Conservation (phyloP, 2,888 invertebrate species). For the Pardosa pseudoannulata region DNA sequence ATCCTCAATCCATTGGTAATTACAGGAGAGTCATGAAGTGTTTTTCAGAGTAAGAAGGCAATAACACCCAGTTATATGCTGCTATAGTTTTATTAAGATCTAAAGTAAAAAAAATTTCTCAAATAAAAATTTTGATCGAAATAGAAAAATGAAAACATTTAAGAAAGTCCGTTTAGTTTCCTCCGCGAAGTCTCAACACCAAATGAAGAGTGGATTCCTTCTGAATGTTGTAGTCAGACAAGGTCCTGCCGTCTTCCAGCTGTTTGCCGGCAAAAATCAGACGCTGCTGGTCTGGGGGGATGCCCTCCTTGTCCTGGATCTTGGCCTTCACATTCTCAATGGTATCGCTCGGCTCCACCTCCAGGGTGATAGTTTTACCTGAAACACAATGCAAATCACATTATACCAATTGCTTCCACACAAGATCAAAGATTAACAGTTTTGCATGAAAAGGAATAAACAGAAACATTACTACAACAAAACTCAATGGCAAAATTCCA, state of each 20-base stretch:
- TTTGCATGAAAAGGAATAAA: too few species aligned
- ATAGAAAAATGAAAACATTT: conserved; percentile 82
- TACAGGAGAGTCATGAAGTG: too few species aligned
- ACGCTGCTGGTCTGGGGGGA: conserved; percentile 92
- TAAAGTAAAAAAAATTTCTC: conserved; percentile 83
- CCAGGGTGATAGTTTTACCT: conserved; percentile 90
- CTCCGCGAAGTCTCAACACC: conserved; percentile 75
- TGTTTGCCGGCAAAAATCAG: conserved; percentile 83
- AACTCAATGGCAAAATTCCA: too few species aligned
- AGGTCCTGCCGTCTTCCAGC: conserved; percentile 82
- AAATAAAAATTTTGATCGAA: conserved; percentile 76
- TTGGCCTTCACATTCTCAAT: conserved; percentile 96
- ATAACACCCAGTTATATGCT: too few species aligned
- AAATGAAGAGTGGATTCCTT: conserved; percentile 86
- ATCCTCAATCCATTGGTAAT: too few species aligned
- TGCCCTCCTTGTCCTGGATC: conserved; percentile 93
- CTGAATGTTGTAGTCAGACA: conserved; percentile 82
- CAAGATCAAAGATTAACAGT: too few species aligned
- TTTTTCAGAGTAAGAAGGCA: too few species aligned
- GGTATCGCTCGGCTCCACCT: conserved; percentile 93
- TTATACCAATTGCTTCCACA: too few species aligned
- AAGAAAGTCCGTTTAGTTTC: conserved; percentile 78
- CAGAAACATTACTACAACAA: too few species aligned
- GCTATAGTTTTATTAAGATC: conserved; percentile 92
- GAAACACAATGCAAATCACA: too few species aligned